Conservation (phyloP, 2,113 vertebrate species). For the Nerophis ophidion region DNA sequence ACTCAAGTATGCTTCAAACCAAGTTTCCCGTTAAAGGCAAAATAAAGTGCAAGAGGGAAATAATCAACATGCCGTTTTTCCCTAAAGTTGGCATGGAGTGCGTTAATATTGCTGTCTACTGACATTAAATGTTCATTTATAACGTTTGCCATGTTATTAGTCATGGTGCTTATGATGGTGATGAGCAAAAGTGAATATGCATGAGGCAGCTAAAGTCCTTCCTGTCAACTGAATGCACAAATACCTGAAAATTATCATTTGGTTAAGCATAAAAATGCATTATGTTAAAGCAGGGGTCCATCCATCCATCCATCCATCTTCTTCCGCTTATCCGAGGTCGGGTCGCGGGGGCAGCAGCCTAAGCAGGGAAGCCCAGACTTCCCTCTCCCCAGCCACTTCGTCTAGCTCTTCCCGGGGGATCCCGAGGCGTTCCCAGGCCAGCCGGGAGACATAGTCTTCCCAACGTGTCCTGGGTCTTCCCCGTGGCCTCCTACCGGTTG, state of each 20-base stretch:
- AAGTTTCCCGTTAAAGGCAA: neutral
- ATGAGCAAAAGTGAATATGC: conserved; percentile 31
- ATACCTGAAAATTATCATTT: conserved; percentile 28
- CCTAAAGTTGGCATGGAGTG: conserved; percentile 37
- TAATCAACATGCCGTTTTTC: conserved; percentile 38
- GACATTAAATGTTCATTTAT: conserved; percentile 37
- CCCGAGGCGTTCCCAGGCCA: too few species aligned
- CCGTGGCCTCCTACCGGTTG: too few species aligned
- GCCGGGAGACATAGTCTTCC: too few species aligned
- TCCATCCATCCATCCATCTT: too few species aligned
- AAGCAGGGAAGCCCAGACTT: too few species aligned
- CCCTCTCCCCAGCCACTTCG: too few species aligned
- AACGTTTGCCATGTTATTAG: conserved; percentile 16
- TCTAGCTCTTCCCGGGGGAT: too few species aligned
- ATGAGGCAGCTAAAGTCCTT: conserved; percentile 38
- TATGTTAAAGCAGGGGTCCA: too few species aligned
- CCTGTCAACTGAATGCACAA: conserved; percentile 30
- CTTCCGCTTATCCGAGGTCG: too few species aligned
- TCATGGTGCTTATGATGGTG: conserved; percentile 16
- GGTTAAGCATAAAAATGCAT: too few species aligned
- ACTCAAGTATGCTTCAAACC: neutral
- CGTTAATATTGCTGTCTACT: conserved; percentile 45
- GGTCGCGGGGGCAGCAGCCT: too few species aligned
- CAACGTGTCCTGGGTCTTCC: too few species aligned
- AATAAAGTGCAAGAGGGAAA: neutral